phyloP scores from a whole-genome alignment of 92 coral and sea anemone genomes.

The Isaurus tuberculatus region DNA sequence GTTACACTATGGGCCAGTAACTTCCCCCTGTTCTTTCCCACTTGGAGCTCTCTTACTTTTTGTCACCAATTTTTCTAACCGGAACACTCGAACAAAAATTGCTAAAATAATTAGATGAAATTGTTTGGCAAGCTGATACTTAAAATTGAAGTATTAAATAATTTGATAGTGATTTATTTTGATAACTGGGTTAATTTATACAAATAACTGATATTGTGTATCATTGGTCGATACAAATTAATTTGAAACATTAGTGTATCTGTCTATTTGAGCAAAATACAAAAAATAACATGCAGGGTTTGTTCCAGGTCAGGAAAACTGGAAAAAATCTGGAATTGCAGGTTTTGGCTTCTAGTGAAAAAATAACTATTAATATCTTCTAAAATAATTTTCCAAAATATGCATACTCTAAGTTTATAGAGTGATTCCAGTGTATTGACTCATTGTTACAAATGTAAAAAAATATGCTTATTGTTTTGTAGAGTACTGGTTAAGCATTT shows the following conservation, averaged over 20 bases:
- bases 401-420: conserved; percentile 6
- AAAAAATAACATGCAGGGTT: conserved; percentile 12
- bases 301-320: conserved; percentile 17
- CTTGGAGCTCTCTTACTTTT: conserved; percentile 4
- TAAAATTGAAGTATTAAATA: neutral
- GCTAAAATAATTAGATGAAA: conserved; percentile 19
- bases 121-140: neutral
- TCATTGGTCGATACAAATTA: neutral
- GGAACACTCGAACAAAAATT: neutral
- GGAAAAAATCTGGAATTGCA: conserved; percentile 23
- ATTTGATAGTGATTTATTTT: conserved; percentile 6
- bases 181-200: conserved; percentile 27
- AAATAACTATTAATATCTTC: conserved; percentile 7
- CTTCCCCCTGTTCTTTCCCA: conserved; percentile 22
- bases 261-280: conserved; percentile 26
- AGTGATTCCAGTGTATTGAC: conserved; percentile 2
- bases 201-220: conserved; percentile 12
- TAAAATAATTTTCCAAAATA: conserved; percentile 2
- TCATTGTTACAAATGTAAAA: neutral
- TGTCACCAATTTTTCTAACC: conserved; percentile 4
- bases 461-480: neutral
- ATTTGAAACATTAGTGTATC: conserved; percentile 19
- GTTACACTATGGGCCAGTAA: conserved; percentile 16
- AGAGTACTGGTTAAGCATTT: conserved; percentile 3
- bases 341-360: conserved; percentile 26